A percentile compares a stretch with the other conserved stretches of the same genome.
Evolutionary conservation across 2,113 vertebrate genomes (phyloP).

Genomic region (Odocoileus hemionus): DNA sequence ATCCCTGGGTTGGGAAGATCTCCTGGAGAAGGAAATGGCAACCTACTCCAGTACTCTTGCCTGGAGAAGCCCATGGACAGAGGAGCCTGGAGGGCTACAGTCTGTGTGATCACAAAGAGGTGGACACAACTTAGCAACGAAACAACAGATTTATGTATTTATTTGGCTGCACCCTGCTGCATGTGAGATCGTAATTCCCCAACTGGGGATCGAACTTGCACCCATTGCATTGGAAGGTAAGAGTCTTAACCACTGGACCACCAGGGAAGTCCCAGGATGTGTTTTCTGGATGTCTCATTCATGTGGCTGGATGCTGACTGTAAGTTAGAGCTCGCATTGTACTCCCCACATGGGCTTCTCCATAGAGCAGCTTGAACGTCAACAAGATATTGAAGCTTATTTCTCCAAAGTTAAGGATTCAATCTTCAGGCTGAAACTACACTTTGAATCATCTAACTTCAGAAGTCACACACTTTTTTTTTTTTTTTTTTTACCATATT

Average conservation of each 20-base stretch:
- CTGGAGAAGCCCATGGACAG: neutral
- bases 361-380: neutral
- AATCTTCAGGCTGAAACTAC: neutral
- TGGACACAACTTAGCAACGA: neutral
- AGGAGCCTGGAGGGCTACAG: neutral
- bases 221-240: neutral
- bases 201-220: neutral
- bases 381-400: neutral
- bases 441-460: neutral
- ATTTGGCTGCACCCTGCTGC: neutral
- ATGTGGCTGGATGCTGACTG: neutral
- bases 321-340: neutral
- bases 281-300: neutral
- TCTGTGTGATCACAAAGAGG: neutral
- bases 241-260: neutral
- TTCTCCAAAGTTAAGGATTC: neutral
- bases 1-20: neutral
- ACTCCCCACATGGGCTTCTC: accelerated
- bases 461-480: neutral
- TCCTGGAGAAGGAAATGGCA: neutral
- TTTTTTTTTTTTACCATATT: neutral
- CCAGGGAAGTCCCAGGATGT: neutral
- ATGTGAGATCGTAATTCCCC: neutral
- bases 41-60: neutral
- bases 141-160: neutral